Conservation (phyloP, 2,888 invertebrate genomes). For the Zele albiditarsus region DNA sequence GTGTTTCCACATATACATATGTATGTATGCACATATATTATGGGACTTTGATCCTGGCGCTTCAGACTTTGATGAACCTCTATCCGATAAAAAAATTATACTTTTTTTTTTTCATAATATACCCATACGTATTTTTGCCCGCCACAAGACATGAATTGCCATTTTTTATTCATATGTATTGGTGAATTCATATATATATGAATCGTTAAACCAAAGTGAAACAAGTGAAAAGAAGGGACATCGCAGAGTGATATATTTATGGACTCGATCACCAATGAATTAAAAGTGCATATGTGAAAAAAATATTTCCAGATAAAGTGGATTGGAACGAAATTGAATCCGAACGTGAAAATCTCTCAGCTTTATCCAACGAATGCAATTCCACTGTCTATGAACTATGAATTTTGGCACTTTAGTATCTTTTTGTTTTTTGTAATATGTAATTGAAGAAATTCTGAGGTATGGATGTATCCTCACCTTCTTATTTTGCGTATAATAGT, state of each 20-base stretch:
- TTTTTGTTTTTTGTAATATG: neutral
- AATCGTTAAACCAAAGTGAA: neutral
- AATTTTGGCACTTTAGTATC: slow-evolving; percentile 19
- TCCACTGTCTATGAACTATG: neutral
- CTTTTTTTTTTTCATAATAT: neutral
- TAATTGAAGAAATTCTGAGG: too few species aligned
- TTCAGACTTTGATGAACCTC: neutral
- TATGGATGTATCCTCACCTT: too few species aligned
- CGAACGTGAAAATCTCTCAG: neutral
- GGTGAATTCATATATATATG: too few species aligned
- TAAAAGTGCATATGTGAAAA: neutral
- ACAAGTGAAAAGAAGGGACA: neutral
- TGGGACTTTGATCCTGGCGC: slow-evolving; percentile 9
- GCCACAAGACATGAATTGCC: neutral
- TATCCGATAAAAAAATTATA: neutral
- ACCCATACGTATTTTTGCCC: neutral
- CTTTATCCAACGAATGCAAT: neutral
- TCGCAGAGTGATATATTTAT: too few species aligned
- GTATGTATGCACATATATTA: neutral
- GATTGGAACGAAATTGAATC: too few species aligned
- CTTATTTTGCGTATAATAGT: too few species aligned
- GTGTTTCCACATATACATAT: slow-evolving; percentile 27
- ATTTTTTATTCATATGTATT: neutral
- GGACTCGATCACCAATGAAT: too few species aligned
- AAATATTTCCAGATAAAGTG: too few species aligned